Evolutionary conservation across 1,140 invertebrate genomes (phyloP).

Genomic region (Diuraphis noxia): DNA sequence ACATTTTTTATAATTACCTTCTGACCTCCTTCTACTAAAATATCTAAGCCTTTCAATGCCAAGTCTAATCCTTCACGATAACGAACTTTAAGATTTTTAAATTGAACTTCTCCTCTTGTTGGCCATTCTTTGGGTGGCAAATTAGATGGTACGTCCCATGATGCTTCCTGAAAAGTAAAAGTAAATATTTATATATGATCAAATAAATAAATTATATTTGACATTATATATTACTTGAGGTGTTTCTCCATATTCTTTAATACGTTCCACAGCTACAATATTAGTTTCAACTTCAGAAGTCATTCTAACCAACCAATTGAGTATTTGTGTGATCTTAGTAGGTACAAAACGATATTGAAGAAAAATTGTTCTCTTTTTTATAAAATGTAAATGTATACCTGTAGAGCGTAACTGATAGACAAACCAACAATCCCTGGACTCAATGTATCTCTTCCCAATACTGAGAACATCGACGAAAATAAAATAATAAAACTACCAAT

Average conservation of each 20-base stretch:
- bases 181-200: constrained; percentile 28
- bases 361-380: not conserved
- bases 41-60: constrained; percentile 75
- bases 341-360: constrained; percentile 32
- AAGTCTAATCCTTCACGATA: constrained; percentile 81
- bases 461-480: constrained; percentile 84
- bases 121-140: constrained; percentile 73
- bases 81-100: constrained; percentile 77
- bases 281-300: constrained; percentile 96
- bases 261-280: constrained; percentile 95
- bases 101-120: constrained; percentile 70
- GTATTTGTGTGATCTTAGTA: constrained; percentile 82
- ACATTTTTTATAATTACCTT: constrained; percentile 63
- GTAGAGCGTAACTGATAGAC: constrained; percentile 86
- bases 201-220: not conserved
- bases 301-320: constrained; percentile 97
- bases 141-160: constrained; percentile 69
- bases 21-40: constrained; percentile 73
- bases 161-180: constrained; percentile 67
- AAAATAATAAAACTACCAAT: constrained; percentile 90
- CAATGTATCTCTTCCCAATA: constrained; percentile 71
- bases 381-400: constrained; percentile 64
- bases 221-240: constrained; percentile 63
- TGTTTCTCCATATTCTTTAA: constrained; percentile 93
- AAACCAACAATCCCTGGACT: constrained; percentile 83